Base-by-base conservation (phyloP, 2,113 vertebrate genomes). In the Dendropsophus ebraccatus region DNA sequence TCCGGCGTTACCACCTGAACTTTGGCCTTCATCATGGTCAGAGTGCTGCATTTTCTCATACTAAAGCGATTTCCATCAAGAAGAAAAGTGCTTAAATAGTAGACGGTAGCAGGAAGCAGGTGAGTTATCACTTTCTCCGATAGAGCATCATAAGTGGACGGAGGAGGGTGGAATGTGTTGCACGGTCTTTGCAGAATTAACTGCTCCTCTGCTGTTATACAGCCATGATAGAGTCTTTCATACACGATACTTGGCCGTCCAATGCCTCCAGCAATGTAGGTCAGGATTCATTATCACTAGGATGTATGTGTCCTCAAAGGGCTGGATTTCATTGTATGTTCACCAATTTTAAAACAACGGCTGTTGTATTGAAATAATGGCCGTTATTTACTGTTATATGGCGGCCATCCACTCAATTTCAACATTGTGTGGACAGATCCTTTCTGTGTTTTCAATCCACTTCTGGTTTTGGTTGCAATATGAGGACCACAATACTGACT, bases 41-140 rank as follows among this genome's bases (percentile, higher is more conserved):
- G 91, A 90, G 81, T 49, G 56, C 88, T 88, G 92, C 91, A 92
- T 92, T 92, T 87, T 80, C 92, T 89, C 82, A 88, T 88, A 88
- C 85, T 88, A 90, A 90, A 92, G 83, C 91, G 91, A 92, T 93
- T 94, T 92, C 85, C 88, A 91, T 89, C 86, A 90, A 91, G 91
- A 93, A 87, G 92, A 91, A 91, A 89, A 88, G 67, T 90, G 74
- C 78, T 90, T 89, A 91, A 91, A 91, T 91, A 89, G 90, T 88
- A 90, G 67, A 90, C 86, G 25, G 28, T 11, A 81, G 89, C 84
- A 74, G 23, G 70, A 54, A 85, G 58, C 75, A 72, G 76, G 65
- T 86, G 52, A 80, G 76, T 58, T 69, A 79, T 85, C 58, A 60
- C 35, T 73, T 77, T 77, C 45, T 52, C 35, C 47, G 82, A 30